These are phyloP conservation scores for Drosophila fungiperda DNA, from an alignment of 2,888 invertebrate species.

Conservation along the genomic window DNA sequence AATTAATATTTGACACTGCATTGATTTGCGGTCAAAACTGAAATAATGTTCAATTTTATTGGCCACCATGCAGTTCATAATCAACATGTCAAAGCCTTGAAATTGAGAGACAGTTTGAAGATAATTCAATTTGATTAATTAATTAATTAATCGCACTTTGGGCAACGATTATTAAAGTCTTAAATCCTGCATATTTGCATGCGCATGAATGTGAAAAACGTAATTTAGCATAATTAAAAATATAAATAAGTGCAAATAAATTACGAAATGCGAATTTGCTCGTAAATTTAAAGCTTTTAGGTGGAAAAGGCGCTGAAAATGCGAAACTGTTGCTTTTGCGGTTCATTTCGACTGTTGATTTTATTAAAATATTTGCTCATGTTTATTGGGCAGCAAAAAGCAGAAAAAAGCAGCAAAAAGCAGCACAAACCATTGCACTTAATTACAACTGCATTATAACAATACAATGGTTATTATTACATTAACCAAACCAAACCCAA, in stretches of 20 bases:
- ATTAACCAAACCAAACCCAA: slow-evolving; percentile 48
- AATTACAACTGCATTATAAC: slow-evolving; percentile 74
- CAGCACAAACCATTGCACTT: slow-evolving; percentile 51
- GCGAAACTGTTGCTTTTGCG: slow-evolving; percentile 54
- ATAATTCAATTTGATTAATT: neutral
- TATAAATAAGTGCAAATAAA: slow-evolving; percentile 37
- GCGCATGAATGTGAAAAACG: slow-evolving; percentile 5
- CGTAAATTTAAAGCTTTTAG: slow-evolving; percentile 52
- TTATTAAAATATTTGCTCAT: slow-evolving; percentile 61
- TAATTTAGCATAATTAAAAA: slow-evolving; percentile 59
- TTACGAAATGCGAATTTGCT: slow-evolving; percentile 38
- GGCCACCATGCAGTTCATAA: neutral
- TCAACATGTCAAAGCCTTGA: neutral
- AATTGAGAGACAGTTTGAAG: neutral
- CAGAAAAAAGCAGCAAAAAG: slow-evolving; percentile 18
- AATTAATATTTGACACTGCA: neutral
- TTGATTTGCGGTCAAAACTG: neutral
- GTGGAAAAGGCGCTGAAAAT: slow-evolving; percentile 28
- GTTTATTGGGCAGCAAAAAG: slow-evolving; percentile 36
- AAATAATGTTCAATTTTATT: neutral
- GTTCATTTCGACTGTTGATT: slow-evolving; percentile 59
- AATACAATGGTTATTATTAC: slow-evolving; percentile 72
- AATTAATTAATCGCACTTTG: neutral
- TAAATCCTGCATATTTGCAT: too few species aligned
- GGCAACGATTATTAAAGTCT: slow-evolving; percentile 1